Evolutionary conservation across 2,888 invertebrate genomes (phyloP).

Genomic region (Eubasilissa splendida): DNA sequence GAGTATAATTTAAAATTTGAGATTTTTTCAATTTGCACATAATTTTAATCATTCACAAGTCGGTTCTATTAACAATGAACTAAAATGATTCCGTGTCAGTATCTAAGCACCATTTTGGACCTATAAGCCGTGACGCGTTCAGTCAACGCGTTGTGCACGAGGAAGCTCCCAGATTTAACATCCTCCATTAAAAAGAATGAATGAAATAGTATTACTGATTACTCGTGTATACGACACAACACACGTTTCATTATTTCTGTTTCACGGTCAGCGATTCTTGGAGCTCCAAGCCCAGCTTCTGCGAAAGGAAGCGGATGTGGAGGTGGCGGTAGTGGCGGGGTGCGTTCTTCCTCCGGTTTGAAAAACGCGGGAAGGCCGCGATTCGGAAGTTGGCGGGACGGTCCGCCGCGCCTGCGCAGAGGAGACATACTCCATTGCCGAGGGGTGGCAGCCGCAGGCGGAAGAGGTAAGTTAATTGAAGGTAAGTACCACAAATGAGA

Average conservation of each 20-base stretch:
- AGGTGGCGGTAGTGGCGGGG: constrained; percentile 21
- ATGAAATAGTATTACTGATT: constrained; percentile 38
- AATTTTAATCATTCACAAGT: no score
- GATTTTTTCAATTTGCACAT: no score
- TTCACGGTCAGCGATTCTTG: constrained; percentile 47
- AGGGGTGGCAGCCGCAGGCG: constrained; percentile 21
- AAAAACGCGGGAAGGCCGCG: constrained; percentile 33
- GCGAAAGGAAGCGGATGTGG: constrained; percentile 51
- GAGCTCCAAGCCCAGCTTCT: constrained; percentile 23
- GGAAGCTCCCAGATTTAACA: not conserved
- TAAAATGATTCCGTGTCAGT: no score
- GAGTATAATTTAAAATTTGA: no score
- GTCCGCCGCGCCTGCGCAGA: constrained; percentile 29
- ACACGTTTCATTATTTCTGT: constrained; percentile 17
- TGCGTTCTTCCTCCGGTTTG: constrained; percentile 2
- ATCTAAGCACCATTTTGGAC: no score
- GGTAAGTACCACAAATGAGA: constrained; percentile 21
- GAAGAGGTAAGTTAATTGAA: constrained; percentile 36
- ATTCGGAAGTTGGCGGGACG: constrained; percentile 26
- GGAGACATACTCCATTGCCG: constrained; percentile 55
- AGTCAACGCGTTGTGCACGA: no score
- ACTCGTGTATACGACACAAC: not conserved
- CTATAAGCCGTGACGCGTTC: no score
- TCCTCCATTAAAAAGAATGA: constrained; percentile 1
- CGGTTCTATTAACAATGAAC: no score